Evolutionary conservation across 2,888 invertebrate genomes (phyloP).

Genomic region (Hesperia comma): DNA sequence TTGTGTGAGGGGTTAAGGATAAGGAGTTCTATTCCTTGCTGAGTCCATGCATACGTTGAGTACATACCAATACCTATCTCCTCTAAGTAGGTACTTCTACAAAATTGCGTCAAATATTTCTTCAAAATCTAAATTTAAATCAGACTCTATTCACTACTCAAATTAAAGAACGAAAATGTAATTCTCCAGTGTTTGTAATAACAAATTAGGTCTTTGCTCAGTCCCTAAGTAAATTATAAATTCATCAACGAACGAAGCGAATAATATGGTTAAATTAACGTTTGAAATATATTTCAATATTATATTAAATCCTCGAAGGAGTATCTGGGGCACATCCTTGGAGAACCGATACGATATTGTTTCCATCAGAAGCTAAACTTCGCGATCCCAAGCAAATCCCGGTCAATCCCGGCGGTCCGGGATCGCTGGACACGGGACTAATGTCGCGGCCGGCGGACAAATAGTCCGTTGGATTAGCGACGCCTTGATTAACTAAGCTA

Average conservation of each 20-base stretch:
- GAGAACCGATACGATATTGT: conserved; percentile 29
- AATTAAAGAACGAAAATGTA: conserved; percentile 37
- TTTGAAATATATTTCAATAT: conserved; percentile 1
- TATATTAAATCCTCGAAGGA: not conserved
- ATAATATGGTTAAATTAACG: conserved; percentile 16
- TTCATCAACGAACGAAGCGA: conserved; percentile 10
- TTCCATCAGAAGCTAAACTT: conserved; percentile 51
- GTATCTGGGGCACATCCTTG: conserved; percentile 5
- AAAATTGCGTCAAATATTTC: too few relatives aligned
- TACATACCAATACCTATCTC: too few relatives aligned
- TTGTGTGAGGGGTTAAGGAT: too few relatives aligned
- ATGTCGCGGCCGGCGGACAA: conserved; percentile 75
- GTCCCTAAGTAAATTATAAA: conserved; percentile 36
- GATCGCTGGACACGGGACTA: conserved; percentile 65
- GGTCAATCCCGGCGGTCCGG: conserved; percentile 52
- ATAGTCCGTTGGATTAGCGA: conserved; percentile 70
- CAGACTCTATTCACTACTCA: not conserved
- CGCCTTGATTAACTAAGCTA: conserved; percentile 77
- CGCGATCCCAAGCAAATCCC: conserved; percentile 58
- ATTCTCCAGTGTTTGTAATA: conserved; percentile 41
- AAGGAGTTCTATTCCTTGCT: too few relatives aligned
- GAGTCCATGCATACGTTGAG: too few relatives aligned
- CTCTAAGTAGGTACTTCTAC: too few relatives aligned
- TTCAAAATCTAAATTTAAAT: too few relatives aligned
- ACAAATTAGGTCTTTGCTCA: conserved; percentile 39